Conservation (phyloP, 2,797 vertebrate genomes). For the Pangasius djambal region DNA sequence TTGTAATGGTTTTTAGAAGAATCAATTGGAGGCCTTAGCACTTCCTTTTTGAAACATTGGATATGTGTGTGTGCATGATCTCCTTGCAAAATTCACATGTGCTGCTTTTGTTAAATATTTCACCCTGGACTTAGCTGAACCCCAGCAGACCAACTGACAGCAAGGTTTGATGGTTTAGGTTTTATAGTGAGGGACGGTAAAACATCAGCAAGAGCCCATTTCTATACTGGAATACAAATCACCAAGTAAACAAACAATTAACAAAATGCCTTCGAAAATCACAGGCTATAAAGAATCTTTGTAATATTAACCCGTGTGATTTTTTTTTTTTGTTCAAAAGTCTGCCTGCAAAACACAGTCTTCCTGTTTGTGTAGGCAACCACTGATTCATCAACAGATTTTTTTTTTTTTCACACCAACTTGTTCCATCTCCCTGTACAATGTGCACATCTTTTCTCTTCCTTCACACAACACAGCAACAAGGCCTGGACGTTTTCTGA, state of each 20-base stretch:
- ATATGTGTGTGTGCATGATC: background rate
- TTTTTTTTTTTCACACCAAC: constrained; percentile 49
- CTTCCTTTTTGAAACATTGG: background rate
- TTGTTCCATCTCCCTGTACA: constrained; percentile 47
- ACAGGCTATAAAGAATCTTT: background rate
- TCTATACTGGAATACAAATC: background rate
- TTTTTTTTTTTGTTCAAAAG: constrained; percentile 34
- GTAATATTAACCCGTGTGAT: constrained; percentile 13
- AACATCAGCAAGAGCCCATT: background rate
- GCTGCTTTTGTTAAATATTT: background rate
- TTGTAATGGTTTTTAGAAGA: background rate
- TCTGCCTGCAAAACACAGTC: constrained; percentile 46
- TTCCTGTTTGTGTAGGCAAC: constrained; percentile 59
- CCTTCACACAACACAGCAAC: constrained; percentile 47
- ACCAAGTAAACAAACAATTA: background rate
- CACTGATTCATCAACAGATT: constrained; percentile 58
- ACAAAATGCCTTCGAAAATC: background rate
- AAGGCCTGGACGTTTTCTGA: constrained; percentile 44
- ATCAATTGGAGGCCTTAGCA: background rate
- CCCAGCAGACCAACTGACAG: constrained; percentile 2
- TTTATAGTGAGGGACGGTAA: background rate
- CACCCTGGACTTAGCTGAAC: background rate
- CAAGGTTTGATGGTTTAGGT: background rate
- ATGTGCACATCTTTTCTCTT: constrained; percentile 52
- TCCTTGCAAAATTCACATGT: background rate